Percentiles rank a stretch among this genome's conserved stretches.
phyloP scores from a whole-genome alignment of 2,113 vertebrate species.

The Egretta garzetta region DNA sequence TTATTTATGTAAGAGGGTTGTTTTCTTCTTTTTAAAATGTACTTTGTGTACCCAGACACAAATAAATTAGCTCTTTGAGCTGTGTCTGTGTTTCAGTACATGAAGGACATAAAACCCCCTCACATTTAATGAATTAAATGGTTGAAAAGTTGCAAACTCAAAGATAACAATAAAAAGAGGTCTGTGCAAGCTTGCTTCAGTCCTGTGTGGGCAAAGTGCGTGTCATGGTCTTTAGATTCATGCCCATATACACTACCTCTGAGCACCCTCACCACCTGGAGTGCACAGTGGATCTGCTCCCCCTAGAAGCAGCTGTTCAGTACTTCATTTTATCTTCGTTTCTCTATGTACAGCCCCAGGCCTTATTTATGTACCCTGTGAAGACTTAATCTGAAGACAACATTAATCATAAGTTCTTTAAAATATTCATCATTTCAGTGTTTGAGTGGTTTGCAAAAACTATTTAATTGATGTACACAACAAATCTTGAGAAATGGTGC shows the following conservation, averaged over 20 bases:
- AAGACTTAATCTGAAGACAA: constrained; percentile 27
- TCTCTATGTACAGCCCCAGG: not conserved
- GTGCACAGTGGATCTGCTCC: not conserved
- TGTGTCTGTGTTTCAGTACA: not conserved
- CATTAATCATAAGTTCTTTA: constrained; percentile 43
- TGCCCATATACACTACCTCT: not conserved
- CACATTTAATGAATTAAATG: not conserved
- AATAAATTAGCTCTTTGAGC: not conserved
- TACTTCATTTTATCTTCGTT: constrained; percentile 35
- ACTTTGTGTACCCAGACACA: not conserved
- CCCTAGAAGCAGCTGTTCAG: not conserved
- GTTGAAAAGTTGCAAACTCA: not conserved
- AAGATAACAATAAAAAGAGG: not conserved
- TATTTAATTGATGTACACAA: not conserved
- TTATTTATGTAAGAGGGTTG: not conserved
- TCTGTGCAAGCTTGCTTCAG: not conserved
- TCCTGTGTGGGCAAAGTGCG: not conserved
- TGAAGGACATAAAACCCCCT: not conserved
- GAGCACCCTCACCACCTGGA: not conserved
- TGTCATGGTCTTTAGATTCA: not conserved
- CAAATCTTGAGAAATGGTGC: not conserved
- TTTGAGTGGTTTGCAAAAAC: not conserved
- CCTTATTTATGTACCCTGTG: not conserved
- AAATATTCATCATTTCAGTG: constrained; percentile 14
- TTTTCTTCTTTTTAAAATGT: not conserved